Evolutionary conservation across 92 coral and sea anemone species (phyloP).

Genomic region (Zoanthus gigantus): DNA sequence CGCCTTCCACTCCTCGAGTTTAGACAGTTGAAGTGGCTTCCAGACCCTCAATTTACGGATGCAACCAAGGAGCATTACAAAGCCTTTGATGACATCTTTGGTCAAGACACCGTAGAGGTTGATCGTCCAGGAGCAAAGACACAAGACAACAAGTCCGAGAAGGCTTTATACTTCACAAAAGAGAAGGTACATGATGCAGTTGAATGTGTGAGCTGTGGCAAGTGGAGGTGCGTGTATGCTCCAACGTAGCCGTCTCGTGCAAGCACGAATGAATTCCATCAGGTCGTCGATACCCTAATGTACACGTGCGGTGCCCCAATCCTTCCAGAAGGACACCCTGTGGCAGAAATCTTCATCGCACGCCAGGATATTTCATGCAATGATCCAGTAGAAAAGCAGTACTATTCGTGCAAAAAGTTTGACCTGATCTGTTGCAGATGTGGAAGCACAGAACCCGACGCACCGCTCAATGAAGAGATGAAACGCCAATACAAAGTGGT

Average conservation of each 20-base stretch:
- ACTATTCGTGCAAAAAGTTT: slow-evolving; percentile 57
- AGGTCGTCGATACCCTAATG: slow-evolving; percentile 33
- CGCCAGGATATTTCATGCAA: slow-evolving; percentile 42
- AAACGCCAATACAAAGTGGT: neutral
- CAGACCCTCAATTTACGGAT: slow-evolving; percentile 45
- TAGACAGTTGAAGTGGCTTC: slow-evolving; percentile 29
- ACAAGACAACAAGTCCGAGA: slow-evolving; percentile 36
- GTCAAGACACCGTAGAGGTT: slow-evolving; percentile 39
- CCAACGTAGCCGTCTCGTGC: slow-evolving; percentile 11
- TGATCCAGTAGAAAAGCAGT: slow-evolving; percentile 50
- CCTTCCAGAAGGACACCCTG: slow-evolving; percentile 48
- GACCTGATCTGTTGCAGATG: slow-evolving; percentile 62
- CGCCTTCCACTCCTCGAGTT: neutral
- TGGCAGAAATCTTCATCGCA: slow-evolving; percentile 28
- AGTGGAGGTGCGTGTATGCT: slow-evolving; percentile 45
- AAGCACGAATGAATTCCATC: slow-evolving; percentile 37
- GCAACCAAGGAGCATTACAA: slow-evolving; percentile 30
- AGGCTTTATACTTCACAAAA: neutral
- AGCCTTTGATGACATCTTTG: slow-evolving; percentile 27
- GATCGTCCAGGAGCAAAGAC: slow-evolving; percentile 49
- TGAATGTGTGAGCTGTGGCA: slow-evolving; percentile 50
- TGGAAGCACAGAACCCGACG: slow-evolving; percentile 46
- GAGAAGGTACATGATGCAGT: slow-evolving; percentile 37
- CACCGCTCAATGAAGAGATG: no score
- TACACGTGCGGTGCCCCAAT: slow-evolving; percentile 31